These are phyloP conservation scores for Mus musculus DNA, from an alignment of 2,113 vertebrate genomes.

Conservation along the genomic window DNA sequence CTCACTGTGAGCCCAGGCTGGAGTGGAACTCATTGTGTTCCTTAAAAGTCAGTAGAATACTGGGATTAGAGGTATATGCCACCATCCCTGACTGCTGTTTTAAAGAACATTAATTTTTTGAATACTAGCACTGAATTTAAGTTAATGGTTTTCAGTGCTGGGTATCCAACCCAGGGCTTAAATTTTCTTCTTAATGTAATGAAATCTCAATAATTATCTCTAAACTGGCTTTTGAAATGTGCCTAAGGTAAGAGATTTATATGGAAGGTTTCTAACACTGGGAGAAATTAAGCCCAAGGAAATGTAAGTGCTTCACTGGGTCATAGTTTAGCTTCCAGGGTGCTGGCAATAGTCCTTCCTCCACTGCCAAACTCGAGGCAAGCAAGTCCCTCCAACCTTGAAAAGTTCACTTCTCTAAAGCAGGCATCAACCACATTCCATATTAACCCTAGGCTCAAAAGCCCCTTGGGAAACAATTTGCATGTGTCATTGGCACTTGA, in stretches of 20 bases:
- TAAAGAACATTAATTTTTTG: conserved; percentile 49
- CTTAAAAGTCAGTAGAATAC: background rate
- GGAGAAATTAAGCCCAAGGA: conserved; percentile 39
- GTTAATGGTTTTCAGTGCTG: background rate
- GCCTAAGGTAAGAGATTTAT: conserved; percentile 49
- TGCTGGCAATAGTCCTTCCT: background rate
- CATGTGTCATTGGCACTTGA: conserved; percentile 58
- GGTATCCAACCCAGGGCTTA: background rate
- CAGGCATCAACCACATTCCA: conserved; percentile 16
- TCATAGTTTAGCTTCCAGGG: background rate
- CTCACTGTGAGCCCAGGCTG: background rate
- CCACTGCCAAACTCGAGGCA: background rate
- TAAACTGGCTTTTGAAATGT: conserved; percentile 31
- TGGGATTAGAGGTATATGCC: background rate
- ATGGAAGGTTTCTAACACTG: conserved; percentile 27
- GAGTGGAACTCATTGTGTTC: background rate
- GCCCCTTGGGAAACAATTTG: conserved; percentile 55
- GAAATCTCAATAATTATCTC: background rate
- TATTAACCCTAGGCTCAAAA: conserved; percentile 52
- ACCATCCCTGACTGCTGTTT: background rate
- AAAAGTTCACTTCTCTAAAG: conserved; percentile 42
- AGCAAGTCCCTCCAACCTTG: conserved; percentile 23
- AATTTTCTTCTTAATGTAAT: conserved; percentile 46
- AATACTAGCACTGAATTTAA: conserved; percentile 39
- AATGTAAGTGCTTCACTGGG: background rate